Evolutionary conservation across 2,888 invertebrate species (phyloP).

Genomic region (Phortica magna): DNA sequence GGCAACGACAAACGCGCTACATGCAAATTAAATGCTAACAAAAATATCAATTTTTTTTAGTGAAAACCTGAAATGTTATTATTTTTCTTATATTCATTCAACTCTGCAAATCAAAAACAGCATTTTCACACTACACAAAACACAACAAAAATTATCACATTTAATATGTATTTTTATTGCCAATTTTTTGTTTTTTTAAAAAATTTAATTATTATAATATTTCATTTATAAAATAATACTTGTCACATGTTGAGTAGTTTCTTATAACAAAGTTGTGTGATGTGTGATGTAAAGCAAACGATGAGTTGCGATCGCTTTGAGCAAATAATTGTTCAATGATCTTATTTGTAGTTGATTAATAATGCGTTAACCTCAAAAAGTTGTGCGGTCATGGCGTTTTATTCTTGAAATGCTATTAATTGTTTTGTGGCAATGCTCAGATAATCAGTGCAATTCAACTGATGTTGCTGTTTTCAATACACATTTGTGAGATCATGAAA

Average conservation of each 20-base stretch:
- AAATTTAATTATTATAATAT: not conserved
- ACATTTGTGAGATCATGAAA: not conserved
- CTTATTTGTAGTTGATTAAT: conserved; percentile 24
- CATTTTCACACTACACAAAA: not conserved
- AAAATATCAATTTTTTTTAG: not conserved
- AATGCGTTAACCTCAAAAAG: conserved; percentile 15
- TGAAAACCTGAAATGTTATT: not conserved
- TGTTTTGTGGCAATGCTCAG: not conserved
- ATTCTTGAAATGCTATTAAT: conserved; percentile 4
- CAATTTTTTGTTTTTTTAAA: not conserved
- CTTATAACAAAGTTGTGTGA: conserved; percentile 9
- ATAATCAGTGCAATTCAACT: conserved; percentile 7
- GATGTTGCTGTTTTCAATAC: not conserved
- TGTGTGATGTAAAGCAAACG: not conserved
- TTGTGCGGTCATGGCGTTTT: not conserved
- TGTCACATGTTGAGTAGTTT: no score
- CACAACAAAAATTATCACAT: conserved; percentile 13
- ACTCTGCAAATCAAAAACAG: not conserved
- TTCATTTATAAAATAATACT: not conserved
- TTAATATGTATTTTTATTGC: conserved; percentile 2
- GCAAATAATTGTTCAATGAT: not conserved
- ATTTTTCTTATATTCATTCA: not conserved
- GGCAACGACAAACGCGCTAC: conserved; percentile 8
- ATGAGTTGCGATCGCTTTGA: not conserved
- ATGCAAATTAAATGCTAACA: conserved; percentile 14